Base-by-base conservation (phyloP, 1,140 invertebrate genomes). In the Anthonomus grandis region DNA sequence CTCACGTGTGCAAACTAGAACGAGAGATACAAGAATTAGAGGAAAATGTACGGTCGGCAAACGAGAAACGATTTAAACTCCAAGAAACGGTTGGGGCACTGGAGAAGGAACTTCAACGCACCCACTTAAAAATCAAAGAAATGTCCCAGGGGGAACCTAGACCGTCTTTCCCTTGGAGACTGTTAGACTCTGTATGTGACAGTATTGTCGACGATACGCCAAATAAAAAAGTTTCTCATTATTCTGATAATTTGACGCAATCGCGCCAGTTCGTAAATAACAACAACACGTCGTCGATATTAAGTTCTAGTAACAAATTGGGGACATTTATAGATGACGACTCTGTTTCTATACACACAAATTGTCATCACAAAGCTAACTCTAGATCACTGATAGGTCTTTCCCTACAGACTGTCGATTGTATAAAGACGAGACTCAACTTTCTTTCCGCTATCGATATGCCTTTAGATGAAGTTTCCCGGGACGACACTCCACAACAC, bases 41-140 rank as follows among this genome's bases (percentile, higher is more conserved):
- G 49, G 44, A 41, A 1, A 63, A 65, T 37, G 24, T 71, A 18
- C 42, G 58, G 15, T 38, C 57, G 18, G 65, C 67, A 1, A 71
- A 71, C 37, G 63, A 64, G 25, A 70, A 69, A 57, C 49, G 70
- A 4, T 70, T 59, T 55, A 69, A 69, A 37, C 46, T 71, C n/a
- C 68, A 71, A 58, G 68, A 70, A 13, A 64, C 64, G 2, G 59
- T 71, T 2, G 64, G 64, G 8, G 45, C 21, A 6, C 66, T 71
- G 64, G 67, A 70, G 52, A 66, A 67, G 38, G 67, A 65, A 45
- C 57, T 70, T 15, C 68, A 70, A 41, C 45, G 57, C 13, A 63
- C 59, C 3, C 68, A 68, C 45, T 62, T 62, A 0, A 65, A 67
- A 21, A 34, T 70, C 9, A 63, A 52, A 34, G 49, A 62, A 38